phyloP scores from a whole-genome alignment of 2,797 vertebrate genomes.

The Leptatherina wallacei region DNA sequence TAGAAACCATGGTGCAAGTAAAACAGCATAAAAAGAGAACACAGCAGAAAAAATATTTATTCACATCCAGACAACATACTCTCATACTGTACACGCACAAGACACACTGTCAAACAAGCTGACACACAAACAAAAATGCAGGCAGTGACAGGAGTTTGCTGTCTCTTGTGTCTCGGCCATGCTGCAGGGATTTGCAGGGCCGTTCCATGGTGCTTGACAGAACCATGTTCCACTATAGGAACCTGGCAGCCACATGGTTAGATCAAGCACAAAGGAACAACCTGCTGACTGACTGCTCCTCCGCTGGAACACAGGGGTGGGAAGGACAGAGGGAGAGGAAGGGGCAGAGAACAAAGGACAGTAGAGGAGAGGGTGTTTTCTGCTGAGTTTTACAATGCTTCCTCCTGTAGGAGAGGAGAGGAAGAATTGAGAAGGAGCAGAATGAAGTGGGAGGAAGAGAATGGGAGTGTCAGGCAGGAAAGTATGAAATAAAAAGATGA shows the following conservation, averaged over 20 bases:
- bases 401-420: constrained; percentile 9
- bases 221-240: constrained; percentile 99
- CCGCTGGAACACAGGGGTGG: constrained; percentile 90
- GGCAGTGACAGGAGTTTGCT: constrained; percentile 58
- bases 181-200: constrained; percentile 97
- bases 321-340: constrained; percentile 63
- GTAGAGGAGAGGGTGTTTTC: constrained; percentile 69
- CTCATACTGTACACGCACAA: constrained; percentile 30
- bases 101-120: constrained; percentile 22
- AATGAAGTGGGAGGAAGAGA: not conserved
- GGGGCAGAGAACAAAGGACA: constrained; percentile 7
- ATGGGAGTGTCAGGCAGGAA: constrained; percentile 4
- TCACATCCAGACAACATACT: constrained; percentile 36
- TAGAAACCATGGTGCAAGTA: constrained; percentile 45
- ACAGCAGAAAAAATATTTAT: constrained; percentile 32
- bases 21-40: constrained; percentile 37
- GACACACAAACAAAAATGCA: constrained; percentile 40
- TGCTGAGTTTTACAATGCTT: constrained; percentile 1
- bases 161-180: constrained; percentile 90
- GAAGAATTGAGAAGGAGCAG: constrained; percentile 35
- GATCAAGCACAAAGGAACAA: constrained; percentile 99
- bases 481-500: not conserved
- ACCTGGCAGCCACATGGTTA: constrained; percentile 99
- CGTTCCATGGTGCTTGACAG: constrained; percentile 99
- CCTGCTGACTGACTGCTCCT: constrained; percentile 94